Evolutionary conservation across 2,888 invertebrate genomes (phyloP), one percentile per base, ranked within the genome.

Genomic region (Eupithecia dodoneata): DNA sequence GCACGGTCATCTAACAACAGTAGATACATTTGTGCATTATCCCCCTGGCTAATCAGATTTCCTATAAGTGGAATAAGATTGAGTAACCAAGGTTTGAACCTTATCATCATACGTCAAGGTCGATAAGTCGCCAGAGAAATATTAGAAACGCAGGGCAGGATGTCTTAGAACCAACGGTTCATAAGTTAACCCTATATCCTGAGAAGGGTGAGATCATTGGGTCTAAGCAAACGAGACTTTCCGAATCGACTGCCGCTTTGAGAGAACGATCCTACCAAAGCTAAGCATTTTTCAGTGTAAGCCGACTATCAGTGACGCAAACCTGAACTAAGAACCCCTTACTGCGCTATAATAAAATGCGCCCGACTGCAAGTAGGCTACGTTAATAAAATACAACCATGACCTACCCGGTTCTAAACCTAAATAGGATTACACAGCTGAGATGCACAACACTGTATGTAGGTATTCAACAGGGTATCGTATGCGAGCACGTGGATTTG

Each of bases 311-410:
- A 76, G 75, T 70, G 75, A 63, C 72, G 45, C 63, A 12, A 73
- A 55, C 55, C 69, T 4, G 42, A 3, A 6, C 69, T 30, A 72
- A 49, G 55, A 63, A 65, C 41, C 73, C 73, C 70, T 73, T 66
- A 59, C 70, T 59, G 59, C 44, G 73, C 78, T 78, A 74, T 76
- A 79, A 74, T 79, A 76, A 79, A 79, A 76, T 79, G 74, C 70
- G 71, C 65, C 70, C 55, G 45, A 47, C 59, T 78, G 74, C 66
- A 76, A 74, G 74, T 74, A 73, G 74, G 65, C 74, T 74, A 76
- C 74, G 72, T 79, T 74, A 76, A 79, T 79, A 79, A 76, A 76
- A 76, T 72, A 76, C 72, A 74, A 59, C 70, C 74, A 71, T 76
- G 79, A 74, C 76, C 72, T 66, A 69, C 72, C 70, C 72, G 55